A percentile compares a stretch with the other conserved stretches of the same genome.
Evolutionary conservation across 1,140 invertebrate species (phyloP).

Genomic region (Drosophila quadrilineata): DNA sequence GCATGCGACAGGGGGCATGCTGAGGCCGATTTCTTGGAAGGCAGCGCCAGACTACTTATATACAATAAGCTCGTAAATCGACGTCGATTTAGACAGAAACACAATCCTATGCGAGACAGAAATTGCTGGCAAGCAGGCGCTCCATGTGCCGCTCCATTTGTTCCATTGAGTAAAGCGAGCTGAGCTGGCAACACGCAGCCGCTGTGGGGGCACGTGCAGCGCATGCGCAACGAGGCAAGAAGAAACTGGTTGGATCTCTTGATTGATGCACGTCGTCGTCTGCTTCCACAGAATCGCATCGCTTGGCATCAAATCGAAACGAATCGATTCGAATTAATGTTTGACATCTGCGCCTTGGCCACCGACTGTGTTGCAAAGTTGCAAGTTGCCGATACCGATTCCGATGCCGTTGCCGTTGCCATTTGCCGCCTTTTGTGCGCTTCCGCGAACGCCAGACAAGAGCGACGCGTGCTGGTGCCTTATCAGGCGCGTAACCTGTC

Average conservation of each 20-base stretch:
- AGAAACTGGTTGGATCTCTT: constrained; percentile 29
- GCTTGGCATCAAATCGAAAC: too few species aligned
- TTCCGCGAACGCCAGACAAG: constrained; percentile 23
- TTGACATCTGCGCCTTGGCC: constrained; percentile 61
- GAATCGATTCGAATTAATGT: constrained; percentile 54
- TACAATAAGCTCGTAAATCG: constrained; percentile 70
- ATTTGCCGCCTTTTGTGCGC: constrained; percentile 70
- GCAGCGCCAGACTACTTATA: constrained; percentile 27
- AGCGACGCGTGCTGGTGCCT: constrained; percentile 63
- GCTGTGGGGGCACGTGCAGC: constrained; percentile 53
- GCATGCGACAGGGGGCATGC: too few species aligned
- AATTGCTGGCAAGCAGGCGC: constrained; percentile 41
- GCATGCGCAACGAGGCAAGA: constrained; percentile 49
- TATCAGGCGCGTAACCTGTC: constrained; percentile 76
- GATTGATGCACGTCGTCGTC: constrained; percentile 70
- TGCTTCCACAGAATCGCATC: constrained; percentile 49
- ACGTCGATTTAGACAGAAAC: constrained; percentile 66
- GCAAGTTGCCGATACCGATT: too few species aligned
- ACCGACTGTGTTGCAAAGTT: constrained; percentile 44
- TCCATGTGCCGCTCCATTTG: too few species aligned
- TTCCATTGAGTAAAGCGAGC: constrained; percentile 64
- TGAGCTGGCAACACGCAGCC: constrained; percentile 36
- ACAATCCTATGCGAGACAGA: constrained; percentile 50
- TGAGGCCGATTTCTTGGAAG: constrained; percentile 52
- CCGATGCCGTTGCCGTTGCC: constrained; percentile 30